Evolutionary conservation across 1,140 invertebrate genomes (phyloP), one percentile per base, ranked within the genome.

Genomic region (Tetraneura akinire): DNA sequence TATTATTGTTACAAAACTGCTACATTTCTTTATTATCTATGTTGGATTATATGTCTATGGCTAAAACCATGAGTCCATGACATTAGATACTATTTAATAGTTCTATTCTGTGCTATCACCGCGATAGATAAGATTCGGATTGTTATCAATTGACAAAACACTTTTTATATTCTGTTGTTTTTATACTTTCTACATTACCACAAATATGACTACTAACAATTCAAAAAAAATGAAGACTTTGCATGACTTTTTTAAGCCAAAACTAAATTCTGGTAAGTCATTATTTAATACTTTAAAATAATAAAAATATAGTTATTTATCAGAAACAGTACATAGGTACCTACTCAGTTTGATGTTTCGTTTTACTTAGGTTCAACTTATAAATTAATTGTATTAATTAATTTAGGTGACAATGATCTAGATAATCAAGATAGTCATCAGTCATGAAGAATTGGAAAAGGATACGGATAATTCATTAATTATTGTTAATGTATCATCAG

Each of bases 181-280:
- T 55, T 55, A 6, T 23, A 23, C 5, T 55, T 55, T 55, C 53
- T 55, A 23, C 0, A 21, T 60, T 60, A 11, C 14, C 1, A 60
- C 23, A 57, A 60, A 11, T 16, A 60, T 60, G 55, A 5, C 23
- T 29, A 23, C 55, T 13, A 60, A 29, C 1, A 60, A 29, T 60
- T 26, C 26, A 3, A 60, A 60, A 60, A 60, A 60, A 60, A 29
- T 6, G 23, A 60, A 57, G 55, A 60, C 55, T 29, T 57, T 23
- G 1, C 11, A 60, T 29, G 55, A 60, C 55, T 60, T 60, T 60
- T 60, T 60, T 1, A 60, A 4, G 11, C 55, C 55, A 60, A 60
- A 60, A 60, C 13, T 60, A 60, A 60, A 60, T 60, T 14, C 23
- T 60, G 55, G 55, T 60, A 60, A 60, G 55, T 60, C 26, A 60